A percentile compares a stretch with the other conserved stretches of the same genome.
phyloP scores from a whole-genome alignment of 2,113 vertebrate species.

The Todiramphus saurophagus region DNA sequence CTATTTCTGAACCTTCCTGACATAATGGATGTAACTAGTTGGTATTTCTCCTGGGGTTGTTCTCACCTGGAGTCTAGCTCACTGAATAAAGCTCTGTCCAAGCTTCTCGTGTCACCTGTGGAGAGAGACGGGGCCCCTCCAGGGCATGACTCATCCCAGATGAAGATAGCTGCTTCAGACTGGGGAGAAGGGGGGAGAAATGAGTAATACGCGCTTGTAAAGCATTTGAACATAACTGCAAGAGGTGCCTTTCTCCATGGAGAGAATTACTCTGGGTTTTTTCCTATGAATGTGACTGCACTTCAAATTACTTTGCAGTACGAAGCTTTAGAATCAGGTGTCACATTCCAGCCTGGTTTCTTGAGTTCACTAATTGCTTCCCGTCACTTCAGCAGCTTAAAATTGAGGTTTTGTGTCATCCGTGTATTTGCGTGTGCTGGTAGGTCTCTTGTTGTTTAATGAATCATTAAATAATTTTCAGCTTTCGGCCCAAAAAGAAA shows the following conservation, averaged over 20 bases:
- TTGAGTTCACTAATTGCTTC: neutral
- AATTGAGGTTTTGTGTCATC: neutral
- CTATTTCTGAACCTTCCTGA: neutral
- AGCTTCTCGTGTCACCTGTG: neutral
- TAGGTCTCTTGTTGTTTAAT: neutral
- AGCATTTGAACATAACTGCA: neutral
- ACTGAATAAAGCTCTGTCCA: neutral
- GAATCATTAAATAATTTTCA: conserved; percentile 25
- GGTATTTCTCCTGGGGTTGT: neutral
- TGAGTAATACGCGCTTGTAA: neutral
- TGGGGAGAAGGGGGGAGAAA: neutral
- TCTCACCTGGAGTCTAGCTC: neutral
- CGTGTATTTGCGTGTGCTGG: neutral
- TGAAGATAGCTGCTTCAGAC: neutral
- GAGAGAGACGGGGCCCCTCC: neutral
- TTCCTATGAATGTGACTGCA: neutral
- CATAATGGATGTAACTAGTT: neutral
- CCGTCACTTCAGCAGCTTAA: neutral
- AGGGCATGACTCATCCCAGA: neutral
- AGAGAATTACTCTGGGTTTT: neutral
- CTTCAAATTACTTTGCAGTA: neutral
- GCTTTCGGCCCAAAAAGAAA: conserved; percentile 22
- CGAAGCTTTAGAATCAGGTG: neutral
- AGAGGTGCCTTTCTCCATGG: neutral
- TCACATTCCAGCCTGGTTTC: neutral